Conservation (phyloP, 2,113 vertebrate genomes). For the Erythrocercus mccallii region DNA sequence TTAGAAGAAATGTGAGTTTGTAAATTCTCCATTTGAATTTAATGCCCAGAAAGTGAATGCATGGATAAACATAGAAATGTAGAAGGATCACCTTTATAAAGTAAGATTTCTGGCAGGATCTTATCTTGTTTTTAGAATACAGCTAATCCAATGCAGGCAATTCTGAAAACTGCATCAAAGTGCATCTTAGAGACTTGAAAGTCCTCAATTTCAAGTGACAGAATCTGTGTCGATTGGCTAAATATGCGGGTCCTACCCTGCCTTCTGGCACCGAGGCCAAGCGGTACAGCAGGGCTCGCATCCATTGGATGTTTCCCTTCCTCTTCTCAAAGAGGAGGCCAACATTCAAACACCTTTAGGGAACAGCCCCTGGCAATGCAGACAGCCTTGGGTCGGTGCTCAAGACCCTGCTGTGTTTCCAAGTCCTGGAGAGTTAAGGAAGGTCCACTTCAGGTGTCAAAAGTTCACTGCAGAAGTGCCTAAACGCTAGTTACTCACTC, state of each 20-base stretch:
- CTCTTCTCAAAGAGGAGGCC: not conserved
- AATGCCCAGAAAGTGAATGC: not conserved
- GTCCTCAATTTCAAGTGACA: not conserved
- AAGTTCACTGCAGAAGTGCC: not conserved
- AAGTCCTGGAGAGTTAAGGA: not conserved
- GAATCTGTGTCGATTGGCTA: not conserved
- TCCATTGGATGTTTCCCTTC: not conserved
- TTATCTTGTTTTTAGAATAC: not conserved
- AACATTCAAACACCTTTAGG: not conserved
- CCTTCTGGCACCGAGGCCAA: not conserved
- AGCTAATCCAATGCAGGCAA: not conserved
- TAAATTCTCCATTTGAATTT: not conserved
- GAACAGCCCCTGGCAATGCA: not conserved
- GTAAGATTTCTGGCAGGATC: not conserved
- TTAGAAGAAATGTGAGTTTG: not conserved
- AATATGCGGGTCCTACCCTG: not conserved
- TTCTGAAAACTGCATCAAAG: not conserved
- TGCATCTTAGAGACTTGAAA: not conserved
- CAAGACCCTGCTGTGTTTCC: not conserved
- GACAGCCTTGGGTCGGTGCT: accelerated
- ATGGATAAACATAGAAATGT: not conserved
- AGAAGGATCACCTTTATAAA: not conserved
- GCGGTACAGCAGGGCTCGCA: accelerated
- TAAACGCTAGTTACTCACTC: not conserved
- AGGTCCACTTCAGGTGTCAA: not conserved